phyloP scores from a whole-genome alignment of 2,888 invertebrate species.

The Reticulitermes lucifugus region DNA sequence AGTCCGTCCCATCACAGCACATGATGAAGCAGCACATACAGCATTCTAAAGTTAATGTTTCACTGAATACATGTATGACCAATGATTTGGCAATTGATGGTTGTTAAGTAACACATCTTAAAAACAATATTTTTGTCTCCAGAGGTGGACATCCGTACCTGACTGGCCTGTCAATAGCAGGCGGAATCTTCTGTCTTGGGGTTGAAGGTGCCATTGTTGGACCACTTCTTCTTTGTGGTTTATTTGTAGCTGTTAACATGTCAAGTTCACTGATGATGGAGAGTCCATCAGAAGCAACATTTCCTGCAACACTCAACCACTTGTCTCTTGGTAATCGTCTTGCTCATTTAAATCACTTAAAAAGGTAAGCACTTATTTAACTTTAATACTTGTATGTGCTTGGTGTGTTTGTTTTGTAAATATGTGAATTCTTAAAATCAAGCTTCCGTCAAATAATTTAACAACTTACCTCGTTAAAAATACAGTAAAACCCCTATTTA shows the following conservation, averaged over 20 bases:
- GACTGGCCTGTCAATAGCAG: slow-evolving; percentile 96
- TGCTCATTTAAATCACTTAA: slow-evolving; percentile 9
- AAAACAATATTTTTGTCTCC: slow-evolving; percentile 54
- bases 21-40: too few relatives aligned
- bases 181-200: slow-evolving; percentile 97
- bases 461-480: too few relatives aligned
- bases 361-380: slow-evolving; percentile 17
- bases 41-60: too few relatives aligned
- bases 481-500: too few relatives aligned
- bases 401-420: neutral
- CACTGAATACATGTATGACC: too few relatives aligned
- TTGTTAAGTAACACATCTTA: too few relatives aligned
- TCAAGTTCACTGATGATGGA: slow-evolving; percentile 61
- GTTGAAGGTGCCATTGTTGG: slow-evolving; percentile 98
- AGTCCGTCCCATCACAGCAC: too few relatives aligned
- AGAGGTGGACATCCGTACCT: slow-evolving; percentile 96
- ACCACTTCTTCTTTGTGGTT: slow-evolving; percentile 92
- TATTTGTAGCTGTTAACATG: slow-evolving; percentile 92
- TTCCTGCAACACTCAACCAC: neutral
- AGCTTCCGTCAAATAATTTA: too few relatives aligned
- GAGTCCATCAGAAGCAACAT: slow-evolving; percentile 32
- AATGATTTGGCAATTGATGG: too few relatives aligned
- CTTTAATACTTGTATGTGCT: neutral
- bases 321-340: neutral
- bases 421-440: neutral